A percentile compares a stretch with the other conserved stretches of the same genome.
These are phyloP conservation scores for Molossus alvarezi DNA, from an alignment of 2,797 vertebrate genomes.

Conservation along the genomic window DNA sequence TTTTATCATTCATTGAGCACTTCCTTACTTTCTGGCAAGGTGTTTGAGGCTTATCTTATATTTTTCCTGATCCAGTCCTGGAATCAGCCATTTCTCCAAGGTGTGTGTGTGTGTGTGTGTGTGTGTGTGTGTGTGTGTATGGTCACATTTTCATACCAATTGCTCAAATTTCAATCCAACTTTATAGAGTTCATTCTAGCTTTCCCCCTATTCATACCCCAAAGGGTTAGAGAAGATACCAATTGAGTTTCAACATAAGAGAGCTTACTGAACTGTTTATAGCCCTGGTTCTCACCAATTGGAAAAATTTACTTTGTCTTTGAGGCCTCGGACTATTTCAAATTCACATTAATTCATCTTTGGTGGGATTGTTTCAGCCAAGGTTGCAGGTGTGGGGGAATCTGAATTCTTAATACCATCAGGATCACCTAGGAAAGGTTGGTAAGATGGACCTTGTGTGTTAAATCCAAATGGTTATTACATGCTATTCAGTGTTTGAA, in stretches of 20 bases:
- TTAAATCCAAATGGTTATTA: not conserved
- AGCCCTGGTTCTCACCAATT: not conserved
- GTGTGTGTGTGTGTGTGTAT: not conserved
- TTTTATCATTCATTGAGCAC: not conserved
- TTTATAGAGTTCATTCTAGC: not conserved
- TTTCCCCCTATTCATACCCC: conserved; percentile 11
- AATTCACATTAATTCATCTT: not conserved
- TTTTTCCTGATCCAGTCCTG: not conserved
- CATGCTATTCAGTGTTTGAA: not conserved
- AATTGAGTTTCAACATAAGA: not conserved
- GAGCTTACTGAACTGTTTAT: not conserved
- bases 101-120: not conserved
- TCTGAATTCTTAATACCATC: not conserved
- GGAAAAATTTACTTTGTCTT: not conserved
- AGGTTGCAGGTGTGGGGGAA: not conserved
- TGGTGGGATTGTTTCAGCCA: not conserved
- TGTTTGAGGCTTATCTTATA: not conserved
- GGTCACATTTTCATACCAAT: not conserved
- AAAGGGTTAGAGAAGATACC: not conserved
- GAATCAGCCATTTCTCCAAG: conserved; percentile 6
- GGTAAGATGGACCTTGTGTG: not conserved
- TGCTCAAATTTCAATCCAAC: conserved; percentile 1
- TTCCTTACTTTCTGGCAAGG: conserved; percentile 29
- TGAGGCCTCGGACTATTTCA: not conserved
- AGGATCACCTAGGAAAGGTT: conserved; percentile 25